Percentiles rank a stretch among this genome's conserved stretches.
Conservation (phyloP, 1,140 invertebrate species). For the Pissodes strobi region DNA sequence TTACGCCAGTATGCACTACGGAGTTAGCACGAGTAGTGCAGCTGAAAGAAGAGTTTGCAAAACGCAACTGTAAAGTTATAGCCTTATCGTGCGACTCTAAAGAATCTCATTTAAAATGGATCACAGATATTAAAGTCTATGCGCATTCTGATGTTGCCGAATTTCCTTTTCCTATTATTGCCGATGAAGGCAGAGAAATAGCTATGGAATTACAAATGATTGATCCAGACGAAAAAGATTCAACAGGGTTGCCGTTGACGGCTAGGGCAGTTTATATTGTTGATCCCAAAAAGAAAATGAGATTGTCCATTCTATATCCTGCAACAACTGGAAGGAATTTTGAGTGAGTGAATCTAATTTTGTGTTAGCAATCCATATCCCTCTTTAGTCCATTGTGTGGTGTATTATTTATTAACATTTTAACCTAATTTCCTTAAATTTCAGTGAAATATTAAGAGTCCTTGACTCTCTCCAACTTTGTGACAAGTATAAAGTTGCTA, state of each 20-base stretch:
- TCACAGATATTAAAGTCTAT: conserved; percentile 79
- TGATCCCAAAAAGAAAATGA: conserved; percentile 82
- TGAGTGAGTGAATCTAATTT: conserved; percentile 78
- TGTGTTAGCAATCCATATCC: neutral
- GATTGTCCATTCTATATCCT: conserved; percentile 88
- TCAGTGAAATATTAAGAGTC: conserved; percentile 85
- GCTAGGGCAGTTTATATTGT: conserved; percentile 86
- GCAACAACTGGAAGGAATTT: conserved; percentile 90
- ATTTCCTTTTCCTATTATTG: conserved; percentile 88
- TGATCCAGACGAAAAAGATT: conserved; percentile 77
- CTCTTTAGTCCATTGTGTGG: neutral
- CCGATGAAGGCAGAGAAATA: conserved; percentile 76
- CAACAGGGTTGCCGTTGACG: conserved; percentile 74
- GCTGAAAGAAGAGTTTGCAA: conserved; percentile 74
- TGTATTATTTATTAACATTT: conserved; percentile 12
- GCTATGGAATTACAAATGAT: conserved; percentile 85
- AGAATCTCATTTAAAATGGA: conserved; percentile 79
- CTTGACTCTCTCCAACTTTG: conserved; percentile 89
- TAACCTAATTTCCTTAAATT: too few relatives aligned
- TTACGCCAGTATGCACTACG: conserved; percentile 93
- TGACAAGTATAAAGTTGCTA: conserved; percentile 74
- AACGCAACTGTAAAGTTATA: conserved; percentile 80
- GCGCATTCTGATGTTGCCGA: conserved; percentile 67
- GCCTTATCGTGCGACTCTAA: conserved; percentile 86
- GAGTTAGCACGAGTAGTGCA: conserved; percentile 82